These are phyloP conservation scores for Uria aalge DNA, from an alignment of 2,113 vertebrate genomes.

Conservation along the genomic window DNA sequence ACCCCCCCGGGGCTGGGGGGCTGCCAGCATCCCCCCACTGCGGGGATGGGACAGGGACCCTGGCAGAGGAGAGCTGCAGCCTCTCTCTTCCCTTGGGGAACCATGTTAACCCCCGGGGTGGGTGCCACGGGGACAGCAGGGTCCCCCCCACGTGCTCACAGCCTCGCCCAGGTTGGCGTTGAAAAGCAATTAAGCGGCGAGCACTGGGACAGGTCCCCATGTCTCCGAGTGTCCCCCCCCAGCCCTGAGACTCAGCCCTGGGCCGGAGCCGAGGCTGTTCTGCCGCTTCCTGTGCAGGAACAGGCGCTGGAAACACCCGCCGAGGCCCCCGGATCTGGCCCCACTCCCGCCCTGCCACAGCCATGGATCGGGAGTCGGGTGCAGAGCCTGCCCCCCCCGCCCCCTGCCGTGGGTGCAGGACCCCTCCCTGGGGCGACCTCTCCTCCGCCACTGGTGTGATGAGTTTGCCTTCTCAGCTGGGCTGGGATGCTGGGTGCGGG, in stretches of 20 bases:
- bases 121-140: fast-evolving
- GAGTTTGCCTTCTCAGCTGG: neutral
- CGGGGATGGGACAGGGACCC: neutral
- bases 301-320: constrained; percentile 27
- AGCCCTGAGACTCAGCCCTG: neutral
- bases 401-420: fast-evolving
- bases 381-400: fast-evolving
- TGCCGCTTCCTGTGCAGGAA: constrained; percentile 45
- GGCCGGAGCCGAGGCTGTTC: neutral
- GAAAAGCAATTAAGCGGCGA: neutral
- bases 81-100: neutral
- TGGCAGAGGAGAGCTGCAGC: neutral
- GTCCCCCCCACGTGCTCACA: fast-evolving
- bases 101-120: neutral
- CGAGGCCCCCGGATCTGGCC: neutral
- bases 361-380: fast-evolving
- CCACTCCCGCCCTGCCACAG: neutral
- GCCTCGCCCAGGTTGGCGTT: neutral
- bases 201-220: neutral
- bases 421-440: fast-evolving
- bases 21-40: neutral
- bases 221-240: neutral
- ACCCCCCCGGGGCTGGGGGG: neutral
- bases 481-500: fast-evolving
- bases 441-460: neutral